A percentile compares a stretch with the other conserved stretches of the same genome.
Evolutionary conservation across 1,140 invertebrate species (phyloP).

Genomic region (Cydia strobilella): DNA sequence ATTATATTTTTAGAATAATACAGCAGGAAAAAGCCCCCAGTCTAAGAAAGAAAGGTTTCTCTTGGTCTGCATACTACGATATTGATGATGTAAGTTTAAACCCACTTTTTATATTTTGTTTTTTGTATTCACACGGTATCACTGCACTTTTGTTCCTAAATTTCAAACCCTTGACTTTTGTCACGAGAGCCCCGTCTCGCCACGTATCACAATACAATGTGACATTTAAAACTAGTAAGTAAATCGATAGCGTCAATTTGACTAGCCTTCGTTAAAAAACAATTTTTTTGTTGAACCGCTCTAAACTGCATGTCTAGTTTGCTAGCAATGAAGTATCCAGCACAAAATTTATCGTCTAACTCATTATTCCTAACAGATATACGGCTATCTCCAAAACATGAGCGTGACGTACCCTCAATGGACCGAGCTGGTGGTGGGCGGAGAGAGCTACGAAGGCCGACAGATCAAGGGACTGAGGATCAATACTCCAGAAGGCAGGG

Average conservation of each 20-base stretch:
- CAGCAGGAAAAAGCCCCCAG: conserved; percentile 46
- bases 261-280: too few species aligned
- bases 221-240: too few species aligned
- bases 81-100: conserved; percentile 56
- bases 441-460: conserved; percentile 61
- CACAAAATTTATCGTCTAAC: neutral
- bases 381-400: conserved; percentile 55
- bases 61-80: conserved; percentile 66
- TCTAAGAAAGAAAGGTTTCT: conserved; percentile 42
- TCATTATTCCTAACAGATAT: conserved; percentile 48
- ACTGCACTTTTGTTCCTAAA: too few species aligned
- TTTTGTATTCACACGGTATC: neutral
- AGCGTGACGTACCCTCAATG: conserved; percentile 49
- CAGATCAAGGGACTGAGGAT: conserved; percentile 63
- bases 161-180: too few species aligned
- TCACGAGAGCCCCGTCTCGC: too few species aligned
- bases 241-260: too few species aligned
- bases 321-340: neutral
- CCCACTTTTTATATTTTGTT: neutral
- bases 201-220: too few species aligned
- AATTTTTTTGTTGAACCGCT: too few species aligned
- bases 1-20: conserved; percentile 53
- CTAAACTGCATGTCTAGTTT: neutral
- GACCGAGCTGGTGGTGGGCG: conserved; percentile 56
- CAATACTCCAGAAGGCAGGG: conserved; percentile 48